Evolutionary conservation across 2,797 vertebrate genomes (phyloP).

Genomic region (Podarcis siculus): DNA sequence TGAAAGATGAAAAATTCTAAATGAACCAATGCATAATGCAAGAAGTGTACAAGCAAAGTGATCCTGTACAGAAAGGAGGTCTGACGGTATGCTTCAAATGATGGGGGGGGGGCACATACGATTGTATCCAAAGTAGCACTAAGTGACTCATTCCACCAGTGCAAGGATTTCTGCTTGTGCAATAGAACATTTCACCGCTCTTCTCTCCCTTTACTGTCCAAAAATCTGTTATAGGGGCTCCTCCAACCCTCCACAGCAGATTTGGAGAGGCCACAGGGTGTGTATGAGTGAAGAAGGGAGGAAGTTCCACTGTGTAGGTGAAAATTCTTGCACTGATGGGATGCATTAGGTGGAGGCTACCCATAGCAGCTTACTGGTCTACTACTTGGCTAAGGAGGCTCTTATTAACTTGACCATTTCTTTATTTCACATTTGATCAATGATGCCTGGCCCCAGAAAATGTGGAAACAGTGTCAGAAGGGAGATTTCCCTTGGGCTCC

Average conservation of each 20-base stretch:
- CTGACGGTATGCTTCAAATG: neutral
- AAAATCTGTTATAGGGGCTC: too few relatives aligned
- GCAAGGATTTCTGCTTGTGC: neutral
- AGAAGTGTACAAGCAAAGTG: accelerated
- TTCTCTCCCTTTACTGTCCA: too few relatives aligned
- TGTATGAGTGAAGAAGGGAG: too few relatives aligned
- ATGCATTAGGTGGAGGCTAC: too few relatives aligned
- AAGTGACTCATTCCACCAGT: neutral
- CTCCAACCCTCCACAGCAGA: too few relatives aligned
- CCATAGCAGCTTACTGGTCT: neutral
- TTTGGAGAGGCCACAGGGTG: too few relatives aligned
- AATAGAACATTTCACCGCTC: too few relatives aligned
- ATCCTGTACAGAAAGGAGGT: neutral
- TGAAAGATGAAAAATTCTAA: conserved; percentile 67
- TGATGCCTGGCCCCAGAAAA: neutral
- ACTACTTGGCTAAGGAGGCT: neutral
- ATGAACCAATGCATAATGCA: conserved; percentile 35
- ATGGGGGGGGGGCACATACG: neutral
- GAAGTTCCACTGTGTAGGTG: too few relatives aligned
- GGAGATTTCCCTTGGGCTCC: too few relatives aligned
- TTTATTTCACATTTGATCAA: neutral
- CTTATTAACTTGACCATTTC: neutral
- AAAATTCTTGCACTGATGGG: too few relatives aligned
- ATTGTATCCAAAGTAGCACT: neutral
- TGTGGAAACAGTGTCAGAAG: neutral